Evolutionary conservation across 1,140 invertebrate genomes (phyloP).

Genomic region (Trichoplusia ni): DNA sequence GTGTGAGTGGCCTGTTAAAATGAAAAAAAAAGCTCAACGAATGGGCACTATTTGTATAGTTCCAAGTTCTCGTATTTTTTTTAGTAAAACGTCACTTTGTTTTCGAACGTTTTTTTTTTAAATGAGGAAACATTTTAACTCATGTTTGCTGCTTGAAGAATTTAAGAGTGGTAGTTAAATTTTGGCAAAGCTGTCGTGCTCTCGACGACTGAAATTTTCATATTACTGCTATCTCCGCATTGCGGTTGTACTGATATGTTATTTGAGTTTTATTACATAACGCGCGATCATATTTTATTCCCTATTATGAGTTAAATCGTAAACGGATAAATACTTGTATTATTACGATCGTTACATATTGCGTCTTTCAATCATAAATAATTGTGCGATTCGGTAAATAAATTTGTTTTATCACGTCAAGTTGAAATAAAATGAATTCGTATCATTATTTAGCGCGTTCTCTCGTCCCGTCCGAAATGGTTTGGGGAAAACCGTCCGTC

Average conservation of each 20-base stretch:
- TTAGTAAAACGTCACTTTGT: neutral
- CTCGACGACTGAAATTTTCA: conserved; percentile 23
- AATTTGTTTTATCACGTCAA: neutral
- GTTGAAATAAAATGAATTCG: neutral
- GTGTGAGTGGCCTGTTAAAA: conserved; percentile 20
- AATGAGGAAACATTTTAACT: conserved; percentile 4
- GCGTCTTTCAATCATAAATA: neutral
- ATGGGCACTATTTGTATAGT: conserved; percentile 13
- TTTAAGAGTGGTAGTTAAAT: neutral
- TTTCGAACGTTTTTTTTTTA: neutral
- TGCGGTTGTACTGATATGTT: conserved; percentile 29
- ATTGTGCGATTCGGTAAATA: neutral
- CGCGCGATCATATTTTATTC: neutral
- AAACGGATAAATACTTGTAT: neutral
- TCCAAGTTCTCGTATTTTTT: conserved; percentile 3
- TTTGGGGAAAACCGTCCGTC: neutral
- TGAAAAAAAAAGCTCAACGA: conserved; percentile 1
- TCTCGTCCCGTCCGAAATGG: neutral
- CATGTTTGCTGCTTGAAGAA: neutral
- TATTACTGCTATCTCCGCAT: conserved; percentile 32
- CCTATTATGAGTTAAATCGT: neutral
- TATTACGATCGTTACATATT: neutral
- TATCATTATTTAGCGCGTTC: neutral
- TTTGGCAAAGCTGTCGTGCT: conserved; percentile 13
- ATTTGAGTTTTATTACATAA: conserved; percentile 31